Base-by-base conservation (phyloP, 2,113 vertebrate genomes). In the Camelus dromedarius region DNA sequence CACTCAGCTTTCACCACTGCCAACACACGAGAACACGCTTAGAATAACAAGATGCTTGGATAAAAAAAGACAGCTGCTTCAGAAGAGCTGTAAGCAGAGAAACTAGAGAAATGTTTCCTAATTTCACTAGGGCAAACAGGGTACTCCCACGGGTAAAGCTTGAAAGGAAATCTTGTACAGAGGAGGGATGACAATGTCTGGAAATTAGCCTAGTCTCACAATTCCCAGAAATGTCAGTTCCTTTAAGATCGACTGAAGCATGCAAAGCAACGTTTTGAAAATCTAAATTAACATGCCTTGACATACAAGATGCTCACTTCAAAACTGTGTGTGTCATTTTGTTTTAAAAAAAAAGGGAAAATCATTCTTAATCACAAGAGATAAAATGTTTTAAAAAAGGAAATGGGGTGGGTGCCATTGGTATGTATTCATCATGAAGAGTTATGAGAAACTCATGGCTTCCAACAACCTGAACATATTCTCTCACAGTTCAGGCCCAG, bases 351-450 rank as follows among this genome's bases (percentile, higher is more conserved):
- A 60, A 86, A 88, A 3, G 26, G 7, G 14, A 73, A 92, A 88
- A 30, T 24, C 50, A 87, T 56, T 95, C 35, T 77, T 93, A 85
- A 91, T 85, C 77, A 95, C 32, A 70, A 93, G 72, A 89, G 58
- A 20, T 50, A 92, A 90, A 81, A 73, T 20, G 20, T 79, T 38
- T 35, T 42, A 66, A 93, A 92, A 35, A 50, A 56, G 35, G 46
- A 28, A 66, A 32, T 24, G 5, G 32, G 12, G 10, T 1, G n/a
- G 19, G 5, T 13, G 48, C n/a, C 46, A 10, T 16, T 48, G 42
- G 62, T 26, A 58, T 42, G 73, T 1, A n/a, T 62, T 72, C 82
- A 32, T n/a, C 54, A 85, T 54, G 89, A 81, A 76, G 93, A 64
- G 80, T 32, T 28, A 56, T 11, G 62, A 28, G 3, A 54, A 73